phyloP scores from a whole-genome alignment of 2,888 invertebrate genomes.

The Micoletzkya japonica region DNA sequence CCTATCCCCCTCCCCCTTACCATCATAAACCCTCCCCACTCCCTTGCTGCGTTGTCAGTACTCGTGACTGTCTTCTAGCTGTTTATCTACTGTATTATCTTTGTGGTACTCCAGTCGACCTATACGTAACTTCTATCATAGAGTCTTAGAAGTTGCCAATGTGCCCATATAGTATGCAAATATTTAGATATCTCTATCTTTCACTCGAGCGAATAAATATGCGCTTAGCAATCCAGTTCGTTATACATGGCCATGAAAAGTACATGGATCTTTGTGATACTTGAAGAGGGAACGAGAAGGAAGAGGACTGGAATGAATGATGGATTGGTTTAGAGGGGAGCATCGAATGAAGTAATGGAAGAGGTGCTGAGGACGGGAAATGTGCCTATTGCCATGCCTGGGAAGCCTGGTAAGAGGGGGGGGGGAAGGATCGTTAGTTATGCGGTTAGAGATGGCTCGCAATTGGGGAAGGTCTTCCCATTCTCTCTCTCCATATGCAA shows the following conservation, averaged over 20 bases:
- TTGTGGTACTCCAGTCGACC: background rate
- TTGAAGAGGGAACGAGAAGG: background rate
- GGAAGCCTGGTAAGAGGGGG: conserved; percentile 37
- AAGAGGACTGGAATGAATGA: background rate
- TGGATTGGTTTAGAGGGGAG: conserved; percentile 8
- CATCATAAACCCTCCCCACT: background rate
- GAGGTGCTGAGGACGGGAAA: conserved; percentile 46
- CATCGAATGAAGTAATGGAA: too few species aligned
- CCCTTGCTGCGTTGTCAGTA: conserved; percentile 12
- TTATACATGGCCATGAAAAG: conserved; percentile 1
- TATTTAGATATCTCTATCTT: conserved; percentile 11
- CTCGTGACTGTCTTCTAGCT: conserved; percentile 9
- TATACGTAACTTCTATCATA: conserved; percentile 28
- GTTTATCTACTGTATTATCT: conserved; percentile 16
- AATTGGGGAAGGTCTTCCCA: background rate
- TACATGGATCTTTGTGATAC: background rate
- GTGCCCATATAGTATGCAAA: conserved; percentile 16
- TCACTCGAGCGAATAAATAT: conserved; percentile 17
- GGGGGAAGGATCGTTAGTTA: background rate
- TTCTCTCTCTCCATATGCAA: background rate
- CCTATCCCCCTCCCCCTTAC: background rate
- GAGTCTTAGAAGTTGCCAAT: conserved; percentile 25
- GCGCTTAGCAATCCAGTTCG: background rate
- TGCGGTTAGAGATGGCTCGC: background rate
- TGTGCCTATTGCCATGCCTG: conserved; percentile 42